A percentile compares a stretch with the other conserved stretches of the same genome.
Conservation (phyloP, 2,113 vertebrate species). For the Macrotis lagotis region DNA sequence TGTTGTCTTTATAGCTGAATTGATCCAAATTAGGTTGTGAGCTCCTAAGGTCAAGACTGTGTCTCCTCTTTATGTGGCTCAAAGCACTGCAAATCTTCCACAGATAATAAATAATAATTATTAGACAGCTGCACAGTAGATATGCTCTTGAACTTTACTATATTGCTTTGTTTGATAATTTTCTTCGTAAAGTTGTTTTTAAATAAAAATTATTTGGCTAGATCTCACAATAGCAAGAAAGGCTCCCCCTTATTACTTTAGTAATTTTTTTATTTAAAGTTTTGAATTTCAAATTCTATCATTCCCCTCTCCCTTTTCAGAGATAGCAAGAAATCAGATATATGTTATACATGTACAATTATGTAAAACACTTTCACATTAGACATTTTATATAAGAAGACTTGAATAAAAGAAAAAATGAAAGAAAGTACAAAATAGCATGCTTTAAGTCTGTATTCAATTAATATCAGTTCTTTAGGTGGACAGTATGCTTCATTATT, state of each 20-base stretch:
- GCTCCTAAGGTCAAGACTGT: background rate
- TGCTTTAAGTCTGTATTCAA: too few relatives aligned
- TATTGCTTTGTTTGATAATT: constrained; percentile 34
- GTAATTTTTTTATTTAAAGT: too few relatives aligned
- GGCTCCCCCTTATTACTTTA: background rate
- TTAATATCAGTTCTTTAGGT: too few relatives aligned
- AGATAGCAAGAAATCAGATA: too few relatives aligned
- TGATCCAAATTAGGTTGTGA: background rate
- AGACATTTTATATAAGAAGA: too few relatives aligned
- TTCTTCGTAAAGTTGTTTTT: constrained; percentile 38
- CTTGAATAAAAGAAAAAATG: too few relatives aligned
- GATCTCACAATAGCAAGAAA: constrained; percentile 24
- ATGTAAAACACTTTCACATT: too few relatives aligned
- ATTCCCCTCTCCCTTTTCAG: too few relatives aligned
- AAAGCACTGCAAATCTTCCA: constrained; percentile 24
- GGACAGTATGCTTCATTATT: too few relatives aligned
- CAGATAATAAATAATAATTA: constrained; percentile 46
- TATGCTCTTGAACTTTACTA: constrained; percentile 7
- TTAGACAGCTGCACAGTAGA: background rate
- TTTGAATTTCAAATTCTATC: too few relatives aligned
- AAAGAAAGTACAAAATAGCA: too few relatives aligned
- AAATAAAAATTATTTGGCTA: constrained; percentile 48
- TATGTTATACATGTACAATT: too few relatives aligned
- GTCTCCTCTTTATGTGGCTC: background rate
- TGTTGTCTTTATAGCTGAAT: background rate